These are phyloP conservation scores for Lepus americanus DNA, from an alignment of 2,113 vertebrate species.

Conservation along the genomic window DNA sequence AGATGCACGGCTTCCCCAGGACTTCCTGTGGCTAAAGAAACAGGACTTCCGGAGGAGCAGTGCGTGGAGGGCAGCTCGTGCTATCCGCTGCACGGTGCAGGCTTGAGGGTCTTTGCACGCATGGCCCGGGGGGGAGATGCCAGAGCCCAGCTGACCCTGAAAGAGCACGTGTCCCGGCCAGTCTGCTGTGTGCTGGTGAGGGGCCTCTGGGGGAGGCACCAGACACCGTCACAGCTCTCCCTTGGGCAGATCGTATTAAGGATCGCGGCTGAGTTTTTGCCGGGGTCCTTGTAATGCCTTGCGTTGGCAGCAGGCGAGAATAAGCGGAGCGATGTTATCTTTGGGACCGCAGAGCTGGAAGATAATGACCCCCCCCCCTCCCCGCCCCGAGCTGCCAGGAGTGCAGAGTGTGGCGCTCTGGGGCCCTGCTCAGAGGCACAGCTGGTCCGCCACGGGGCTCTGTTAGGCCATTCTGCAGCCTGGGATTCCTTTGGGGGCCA, in stretches of 20 bases:
- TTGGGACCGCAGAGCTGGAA: neutral
- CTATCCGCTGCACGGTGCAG: neutral
- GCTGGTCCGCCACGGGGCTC: neutral
- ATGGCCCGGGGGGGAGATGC: neutral
- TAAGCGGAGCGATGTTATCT: neutral
- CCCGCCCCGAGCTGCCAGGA: rapidly evolving
- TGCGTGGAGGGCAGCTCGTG: neutral
- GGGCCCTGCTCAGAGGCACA: neutral
- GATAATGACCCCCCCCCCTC: neutral
- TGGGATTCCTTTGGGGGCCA: neutral
- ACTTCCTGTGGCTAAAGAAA: constrained; percentile 71
- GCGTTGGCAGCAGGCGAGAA: neutral
- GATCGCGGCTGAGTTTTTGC: neutral
- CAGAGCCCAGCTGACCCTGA: neutral
- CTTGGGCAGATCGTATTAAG: neutral
- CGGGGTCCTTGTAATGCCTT: neutral
- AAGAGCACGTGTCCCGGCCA: neutral
- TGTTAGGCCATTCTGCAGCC: neutral
- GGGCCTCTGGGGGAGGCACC: neutral
- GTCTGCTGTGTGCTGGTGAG: neutral
- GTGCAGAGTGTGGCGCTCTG: neutral
- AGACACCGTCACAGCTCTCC: neutral
- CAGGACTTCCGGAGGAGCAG: constrained; percentile 69
- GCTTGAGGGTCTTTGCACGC: neutral
- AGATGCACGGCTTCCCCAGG: neutral